Evolutionary conservation across 2,797 vertebrate genomes (phyloP), one percentile per base, ranked within the genome.

Genomic region (Helostoma temminkii): DNA sequence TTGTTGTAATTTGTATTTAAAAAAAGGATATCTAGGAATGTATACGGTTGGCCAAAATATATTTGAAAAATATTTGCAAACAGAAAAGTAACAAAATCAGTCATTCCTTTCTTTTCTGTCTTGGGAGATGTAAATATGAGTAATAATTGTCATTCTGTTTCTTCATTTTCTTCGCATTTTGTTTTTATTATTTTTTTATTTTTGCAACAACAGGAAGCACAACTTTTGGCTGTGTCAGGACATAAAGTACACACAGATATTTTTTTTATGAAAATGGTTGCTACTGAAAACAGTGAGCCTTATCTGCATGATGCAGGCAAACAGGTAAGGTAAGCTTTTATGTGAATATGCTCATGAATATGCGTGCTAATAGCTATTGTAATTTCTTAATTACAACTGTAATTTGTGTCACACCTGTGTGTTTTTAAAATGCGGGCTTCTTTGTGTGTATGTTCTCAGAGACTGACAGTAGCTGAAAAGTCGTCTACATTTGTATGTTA

Each of bases 401-500:
- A 53, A 78, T 74, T 61, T 56, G 19, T 70, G 26, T 50, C 42
- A 41, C 32, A 75, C 50, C 26, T 76, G 62, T 68, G 39, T 39
- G 26, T 68, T 65, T 58, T 56, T 6, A 42, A 39, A 18, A 2
- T 11, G 28, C 26, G 34, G 5, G 15, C 50, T 37, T 74, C 9
- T 45, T 32, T 58, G 55, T 30, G 54, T 53, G 61, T 1, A 3
- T 37, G 2, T 16, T 49, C 9, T 49, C 24, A 42, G 41, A 4
- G n/a, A 65, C 64, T 59, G 64, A 43, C 70, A 46, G 26, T 47
- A n/a, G 53, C 12, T 42, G 41, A 76, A 73, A 85, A 69, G 72
- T 81, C 63, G 54, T 75, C 54, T 19, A 37, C 48, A 61, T 76
- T 66, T 71, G 65, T 66, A 81, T 73, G 60, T 79, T 34, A 76